A percentile compares a stretch with the other conserved stretches of the same genome.
Conservation (phyloP, 2,797 vertebrate species). For the Siniperca scherzeri region DNA sequence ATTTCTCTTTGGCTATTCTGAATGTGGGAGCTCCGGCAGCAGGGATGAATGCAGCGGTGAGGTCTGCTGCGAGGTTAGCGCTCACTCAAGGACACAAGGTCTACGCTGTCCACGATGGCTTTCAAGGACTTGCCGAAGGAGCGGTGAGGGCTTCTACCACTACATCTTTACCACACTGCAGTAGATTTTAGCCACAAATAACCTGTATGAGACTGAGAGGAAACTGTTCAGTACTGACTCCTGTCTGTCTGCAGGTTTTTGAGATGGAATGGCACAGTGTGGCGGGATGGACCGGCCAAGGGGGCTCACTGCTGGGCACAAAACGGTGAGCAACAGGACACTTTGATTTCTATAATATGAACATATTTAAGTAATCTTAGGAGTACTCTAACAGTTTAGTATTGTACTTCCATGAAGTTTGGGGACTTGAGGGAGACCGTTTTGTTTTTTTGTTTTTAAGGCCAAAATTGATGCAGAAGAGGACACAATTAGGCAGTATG, state of each 20-base stretch:
- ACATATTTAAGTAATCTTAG: background rate
- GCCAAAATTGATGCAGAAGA: background rate
- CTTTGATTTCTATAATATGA: background rate
- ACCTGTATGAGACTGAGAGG: background rate
- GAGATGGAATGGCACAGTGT: conserved; percentile 92
- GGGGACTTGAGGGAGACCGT: background rate
- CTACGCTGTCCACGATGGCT: conserved; percentile 91
- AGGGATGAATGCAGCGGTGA: conserved; percentile 94
- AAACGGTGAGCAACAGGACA: conserved; percentile 87
- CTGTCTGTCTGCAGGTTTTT: conserved; percentile 82
- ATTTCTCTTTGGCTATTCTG: conserved; percentile 91
- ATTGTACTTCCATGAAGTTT: background rate
- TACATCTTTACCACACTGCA: background rate
- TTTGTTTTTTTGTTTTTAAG: background rate
- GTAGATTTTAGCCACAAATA: background rate
- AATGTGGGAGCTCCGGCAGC: conserved; percentile 95
- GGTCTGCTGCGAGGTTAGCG: conserved; percentile 91
- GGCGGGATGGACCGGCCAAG: conserved; percentile 96
- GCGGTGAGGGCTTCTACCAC: conserved; percentile 79
- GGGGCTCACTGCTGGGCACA: conserved; percentile 94
- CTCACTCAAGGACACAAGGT: conserved; percentile 91
- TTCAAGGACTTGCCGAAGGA: conserved; percentile 92
- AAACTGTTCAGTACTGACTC: background rate
- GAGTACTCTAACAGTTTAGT: background rate
- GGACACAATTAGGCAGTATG: background rate